Evolutionary conservation across 53 echinoderm and acorn worm genomes (phyloP), one percentile per base, ranked within the genome.

Genomic region (Zoroaster sp.): DNA sequence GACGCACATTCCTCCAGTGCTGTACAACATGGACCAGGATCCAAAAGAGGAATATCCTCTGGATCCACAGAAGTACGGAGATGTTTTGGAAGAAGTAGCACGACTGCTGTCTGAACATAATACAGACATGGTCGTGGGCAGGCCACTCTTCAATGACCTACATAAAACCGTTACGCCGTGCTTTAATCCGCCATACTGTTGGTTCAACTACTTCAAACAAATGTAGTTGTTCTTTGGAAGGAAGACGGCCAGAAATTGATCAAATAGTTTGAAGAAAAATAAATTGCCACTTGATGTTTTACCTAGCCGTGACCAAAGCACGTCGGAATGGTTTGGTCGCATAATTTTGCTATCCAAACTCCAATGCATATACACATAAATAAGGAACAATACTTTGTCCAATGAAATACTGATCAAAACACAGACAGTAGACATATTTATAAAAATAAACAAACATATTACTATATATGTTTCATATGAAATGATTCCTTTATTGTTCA

Each of bases 101-200:
- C 54, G 75, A 63, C 67, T 83, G 15, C 71, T 91, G 2, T 49
- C 78, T 17, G 81, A 89, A 33, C 96, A 96, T 44, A 35, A 72
- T 7, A 73, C 86, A 1, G 83, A 49, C 31, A 52, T 96, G 55
- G 83, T 90, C 23, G 88, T 81, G 38, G 94, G 93, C 2, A 34
- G 34, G 36, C 83, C 94, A 1, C 67, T 91, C 23, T 93, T 96
- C 14, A 83, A 93, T 20, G 59, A 54, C 39, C 32, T 52, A 4
- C 11, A 47, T 11, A 43, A 4, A 5, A 8, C 33, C 10, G 35
- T 96, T 21, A 40, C 42, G 40, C 97, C 97, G 1, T 97, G 97
- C 45, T 97, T 95, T 69, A 97, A 97, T 41, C 97, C 97, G 40
- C 97, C 97, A 0, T 97, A 97, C 77, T 97, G 97, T 80, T 82